These are phyloP conservation scores for Pungitius pungitius DNA, from an alignment of 2,113 vertebrate genomes.

Conservation along the genomic window DNA sequence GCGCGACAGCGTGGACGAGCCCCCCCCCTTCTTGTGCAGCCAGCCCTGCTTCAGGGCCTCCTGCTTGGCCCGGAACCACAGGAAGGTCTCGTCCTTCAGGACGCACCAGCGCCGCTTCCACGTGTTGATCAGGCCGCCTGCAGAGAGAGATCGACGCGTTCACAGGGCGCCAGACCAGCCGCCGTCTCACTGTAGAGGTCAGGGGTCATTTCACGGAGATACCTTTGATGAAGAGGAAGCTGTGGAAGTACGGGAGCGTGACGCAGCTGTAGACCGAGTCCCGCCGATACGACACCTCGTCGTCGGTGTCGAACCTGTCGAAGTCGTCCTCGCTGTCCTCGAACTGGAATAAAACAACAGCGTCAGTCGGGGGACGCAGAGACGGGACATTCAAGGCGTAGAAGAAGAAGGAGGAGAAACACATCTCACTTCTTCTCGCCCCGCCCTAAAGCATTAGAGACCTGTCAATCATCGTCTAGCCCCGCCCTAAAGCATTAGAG, in stretches of 20 bases:
- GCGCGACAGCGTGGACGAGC: slow-evolving; percentile 93
- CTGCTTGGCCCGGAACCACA: slow-evolving; percentile 98
- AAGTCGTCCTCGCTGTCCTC: slow-evolving; percentile 99
- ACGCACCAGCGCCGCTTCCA: slow-evolving; percentile 99
- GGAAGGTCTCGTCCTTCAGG: slow-evolving; percentile 96
- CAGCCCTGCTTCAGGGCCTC: slow-evolving; percentile 98
- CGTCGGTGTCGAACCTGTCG: slow-evolving; percentile 93
- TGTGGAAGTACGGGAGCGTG: slow-evolving; percentile 96
- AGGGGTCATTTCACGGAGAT: slow-evolving; percentile 4
- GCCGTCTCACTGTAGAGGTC: too few relatives aligned
- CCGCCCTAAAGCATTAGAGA: too few relatives aligned
- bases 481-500: too few relatives aligned
- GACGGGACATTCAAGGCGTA: not conserved
- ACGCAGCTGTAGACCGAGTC: slow-evolving; percentile 98
- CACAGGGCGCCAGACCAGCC: too few relatives aligned
- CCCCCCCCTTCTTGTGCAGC: slow-evolving; percentile 96
- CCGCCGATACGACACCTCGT: slow-evolving; percentile 90
- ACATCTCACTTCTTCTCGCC: too few relatives aligned
- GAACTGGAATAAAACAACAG: slow-evolving; percentile 78
- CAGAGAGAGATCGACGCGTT: too few relatives aligned
- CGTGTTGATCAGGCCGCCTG: slow-evolving; percentile 94
- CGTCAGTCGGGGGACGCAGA: too few relatives aligned
- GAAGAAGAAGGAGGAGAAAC: too few relatives aligned
- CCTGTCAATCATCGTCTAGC: too few relatives aligned
- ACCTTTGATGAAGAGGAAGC: slow-evolving; percentile 98